Evolutionary conservation across 2,888 invertebrate genomes (phyloP), one percentile per base, ranked within the genome.

Genomic region (Stenurella melanura): DNA sequence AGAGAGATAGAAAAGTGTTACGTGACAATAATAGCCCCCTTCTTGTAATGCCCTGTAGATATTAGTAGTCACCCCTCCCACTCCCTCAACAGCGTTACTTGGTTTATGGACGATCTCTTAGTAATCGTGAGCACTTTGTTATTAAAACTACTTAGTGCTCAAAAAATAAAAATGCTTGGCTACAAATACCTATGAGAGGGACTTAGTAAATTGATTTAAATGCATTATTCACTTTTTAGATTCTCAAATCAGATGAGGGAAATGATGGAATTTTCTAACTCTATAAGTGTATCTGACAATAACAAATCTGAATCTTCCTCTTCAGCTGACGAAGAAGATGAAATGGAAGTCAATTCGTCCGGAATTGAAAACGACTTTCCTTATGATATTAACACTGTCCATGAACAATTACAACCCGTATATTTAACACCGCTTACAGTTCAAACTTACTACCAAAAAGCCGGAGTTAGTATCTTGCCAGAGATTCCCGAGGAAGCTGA

Each of bases 401-500:
- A 78, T 1, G 66, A 30, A 15, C 54, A 71, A 42, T 5, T 38
- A 56, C 73, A 76, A 11, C 26, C 73, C 7, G 61, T 70, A 18
- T 74, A 76, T 30, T 68, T 82, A 54, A 81, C 72, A 19, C 77
- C 78, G 1, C 63, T 72, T 18, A 81, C 76, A 38, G 80, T 83
- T 10, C 79, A 83, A 61, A 64, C 74, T 11, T 84, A 84, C 50
- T 84, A 78, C 75, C 78, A 83, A 42, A 82, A 83, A 19, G 78
- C 79, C 56, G 86, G 85, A 10, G 85, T 86, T 9, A 83, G 80
- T 38, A 84, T 85, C 56, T 78, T 86, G 63, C 85, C 86, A 60
- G 80, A 81, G 64, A 86, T 86, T 56, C 84, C 84, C 1, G 86
- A 83, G 75, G 83, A 82, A 73, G 64, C 82, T 74, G 85, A 73